Evolutionary conservation across 2,113 vertebrate species (phyloP).

Genomic region (Herpetotheres cachinnans): DNA sequence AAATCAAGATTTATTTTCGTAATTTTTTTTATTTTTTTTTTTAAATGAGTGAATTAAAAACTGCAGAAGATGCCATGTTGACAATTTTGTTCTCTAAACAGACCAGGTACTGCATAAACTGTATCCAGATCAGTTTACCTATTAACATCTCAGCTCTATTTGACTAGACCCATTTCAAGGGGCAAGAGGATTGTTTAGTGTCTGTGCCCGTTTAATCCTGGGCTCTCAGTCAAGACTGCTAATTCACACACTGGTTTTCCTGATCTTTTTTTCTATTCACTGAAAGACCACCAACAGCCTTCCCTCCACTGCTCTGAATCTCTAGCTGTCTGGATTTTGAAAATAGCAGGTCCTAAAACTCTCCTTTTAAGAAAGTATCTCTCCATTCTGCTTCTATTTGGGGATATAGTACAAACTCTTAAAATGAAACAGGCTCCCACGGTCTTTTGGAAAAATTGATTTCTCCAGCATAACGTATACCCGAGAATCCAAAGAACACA

Average conservation of each 20-base stretch:
- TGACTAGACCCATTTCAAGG: neutral
- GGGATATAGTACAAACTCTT: neutral
- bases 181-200: neutral
- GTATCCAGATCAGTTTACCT: neutral
- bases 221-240: neutral
- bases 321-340: neutral
- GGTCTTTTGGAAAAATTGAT: neutral
- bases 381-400: neutral
- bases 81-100: neutral
- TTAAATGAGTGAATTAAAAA: neutral
- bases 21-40: neutral
- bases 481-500: neutral
- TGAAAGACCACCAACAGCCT: conserved; percentile 31
- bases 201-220: neutral
- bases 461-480: neutral
- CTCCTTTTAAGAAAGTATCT: neutral
- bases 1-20: neutral
- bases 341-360: neutral
- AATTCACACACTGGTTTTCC: neutral
- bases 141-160: neutral
- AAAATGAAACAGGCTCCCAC: neutral
- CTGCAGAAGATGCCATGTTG: neutral
- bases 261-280: conserved; percentile 2
- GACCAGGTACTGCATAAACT: neutral
- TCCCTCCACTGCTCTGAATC: neutral